Evolutionary conservation across 1,140 invertebrate species (phyloP).

Genomic region (Brachionus paranguensis): DNA sequence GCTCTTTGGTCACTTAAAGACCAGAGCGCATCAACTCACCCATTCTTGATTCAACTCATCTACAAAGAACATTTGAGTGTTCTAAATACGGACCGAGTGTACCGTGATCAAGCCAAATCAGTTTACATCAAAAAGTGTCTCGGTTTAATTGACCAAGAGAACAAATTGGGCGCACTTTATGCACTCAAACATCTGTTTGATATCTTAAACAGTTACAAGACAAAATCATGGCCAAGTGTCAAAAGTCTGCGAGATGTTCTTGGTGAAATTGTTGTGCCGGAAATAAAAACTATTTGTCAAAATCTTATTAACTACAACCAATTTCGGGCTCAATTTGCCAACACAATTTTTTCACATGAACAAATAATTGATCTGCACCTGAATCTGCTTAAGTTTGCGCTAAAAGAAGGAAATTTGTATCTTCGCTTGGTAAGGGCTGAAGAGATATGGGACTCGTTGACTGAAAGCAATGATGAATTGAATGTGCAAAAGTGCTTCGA

Average conservation of each 20-base stretch:
- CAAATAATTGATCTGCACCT: slow-evolving; percentile 57
- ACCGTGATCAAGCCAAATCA: slow-evolving; percentile 50
- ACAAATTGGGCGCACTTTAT: not conserved
- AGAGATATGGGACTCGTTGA: slow-evolving; percentile 59
- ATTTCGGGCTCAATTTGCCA: not conserved
- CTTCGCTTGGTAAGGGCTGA: slow-evolving; percentile 57
- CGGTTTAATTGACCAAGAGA: slow-evolving; percentile 53
- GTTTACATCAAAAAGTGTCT: slow-evolving; percentile 58
- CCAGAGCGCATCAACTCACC: slow-evolving; percentile 44
- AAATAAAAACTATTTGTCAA: not conserved
- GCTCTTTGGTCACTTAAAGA: slow-evolving; percentile 59
- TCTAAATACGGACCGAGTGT: slow-evolving; percentile 58
- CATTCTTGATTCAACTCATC: slow-evolving; percentile 56
- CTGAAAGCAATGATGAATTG: slow-evolving; percentile 45
- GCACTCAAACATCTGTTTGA: not conserved
- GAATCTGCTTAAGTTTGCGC: slow-evolving; percentile 57
- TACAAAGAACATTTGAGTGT: slow-evolving; percentile 58
- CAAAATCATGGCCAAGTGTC: not conserved
- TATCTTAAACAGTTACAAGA: not conserved
- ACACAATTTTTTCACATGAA: slow-evolving; percentile 52
- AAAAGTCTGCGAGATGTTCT: slow-evolving; percentile 21
- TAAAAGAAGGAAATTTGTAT: slow-evolving; percentile 59
- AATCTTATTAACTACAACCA: slow-evolving; percentile 1
- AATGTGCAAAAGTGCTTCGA: slow-evolving; percentile 53
- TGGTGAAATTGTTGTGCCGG: not conserved